Conservation (phyloP, 2,888 invertebrate species). For the Automeris io region DNA sequence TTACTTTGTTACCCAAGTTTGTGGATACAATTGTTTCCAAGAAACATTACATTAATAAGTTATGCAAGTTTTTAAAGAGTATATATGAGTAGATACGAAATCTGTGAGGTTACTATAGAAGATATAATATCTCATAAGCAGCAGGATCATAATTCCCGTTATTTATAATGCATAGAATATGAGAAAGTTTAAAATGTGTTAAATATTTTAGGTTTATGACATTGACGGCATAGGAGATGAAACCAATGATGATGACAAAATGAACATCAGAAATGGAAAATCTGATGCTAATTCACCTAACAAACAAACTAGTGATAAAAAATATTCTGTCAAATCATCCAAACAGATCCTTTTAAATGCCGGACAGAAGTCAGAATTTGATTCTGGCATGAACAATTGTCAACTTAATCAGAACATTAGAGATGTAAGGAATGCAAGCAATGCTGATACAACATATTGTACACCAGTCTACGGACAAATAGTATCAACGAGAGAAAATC, state of each 20-base stretch:
- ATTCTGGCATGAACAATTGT: conserved; percentile 70
- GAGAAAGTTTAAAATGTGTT: too few relatives aligned
- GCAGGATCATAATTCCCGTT: too few relatives aligned
- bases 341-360: conserved; percentile 69
- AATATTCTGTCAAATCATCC: conserved; percentile 58
- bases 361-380: conserved; percentile 69
- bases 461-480: conserved; percentile 71
- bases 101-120: too few relatives aligned
- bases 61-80: too few relatives aligned
- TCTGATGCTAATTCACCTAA: conserved; percentile 39
- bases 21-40: too few relatives aligned
- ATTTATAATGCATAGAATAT: conserved; percentile 4
- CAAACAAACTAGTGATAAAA: conserved; percentile 36
- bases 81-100: too few relatives aligned
- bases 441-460: conserved; percentile 64
- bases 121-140: too few relatives aligned
- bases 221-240: conserved; percentile 69
- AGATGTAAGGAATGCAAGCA: conserved; percentile 41
- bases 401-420: conserved; percentile 52
- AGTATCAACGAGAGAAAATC: conserved; percentile 65
- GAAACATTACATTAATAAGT: too few relatives aligned
- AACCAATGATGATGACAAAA: conserved; percentile 51
- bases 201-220: conserved; percentile 59
- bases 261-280: conserved; percentile 30
- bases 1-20: too few relatives aligned